These are phyloP conservation scores for Apotomis betuletana DNA, from an alignment of 2,888 invertebrate genomes.

Conservation along the genomic window DNA sequence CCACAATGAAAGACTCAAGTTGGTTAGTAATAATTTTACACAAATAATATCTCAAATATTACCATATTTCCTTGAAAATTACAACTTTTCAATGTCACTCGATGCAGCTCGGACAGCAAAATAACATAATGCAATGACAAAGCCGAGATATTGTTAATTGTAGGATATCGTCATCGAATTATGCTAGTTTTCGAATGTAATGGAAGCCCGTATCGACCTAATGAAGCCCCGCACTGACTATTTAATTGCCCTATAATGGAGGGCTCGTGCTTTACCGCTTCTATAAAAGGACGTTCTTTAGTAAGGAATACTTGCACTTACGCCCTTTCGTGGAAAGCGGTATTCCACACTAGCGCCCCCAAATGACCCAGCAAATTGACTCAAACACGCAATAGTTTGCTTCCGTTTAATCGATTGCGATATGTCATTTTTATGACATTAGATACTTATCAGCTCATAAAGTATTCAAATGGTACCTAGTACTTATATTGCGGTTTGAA, in stretches of 20 bases:
- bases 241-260: conserved; percentile 73
- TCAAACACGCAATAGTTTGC: conserved; percentile 74
- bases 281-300: conserved; percentile 1
- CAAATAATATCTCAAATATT: too few relatives aligned
- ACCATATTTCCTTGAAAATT: too few relatives aligned
- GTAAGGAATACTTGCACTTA: background rate
- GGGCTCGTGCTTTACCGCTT: conserved; percentile 66
- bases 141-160: too few relatives aligned
- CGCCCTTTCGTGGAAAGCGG: background rate
- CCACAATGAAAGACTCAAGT: too few relatives aligned
- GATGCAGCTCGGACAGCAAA: too few relatives aligned
- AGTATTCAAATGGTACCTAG: conserved; percentile 6
- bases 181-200: conserved; percentile 46
- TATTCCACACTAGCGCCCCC: conserved; percentile 60
- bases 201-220: conserved; percentile 55
- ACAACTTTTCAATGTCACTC: too few relatives aligned
- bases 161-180: background rate
- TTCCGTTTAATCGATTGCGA: conserved; percentile 49
- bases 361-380: conserved; percentile 80
- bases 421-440: conserved; percentile 35
- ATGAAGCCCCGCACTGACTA: conserved; percentile 72
- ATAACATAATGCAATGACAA: too few relatives aligned
- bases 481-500: background rate
- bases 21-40: too few relatives aligned
- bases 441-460: conserved; percentile 24